Evolutionary conservation across 2,888 invertebrate genomes (phyloP).

Genomic region (Acleris laterana): DNA sequence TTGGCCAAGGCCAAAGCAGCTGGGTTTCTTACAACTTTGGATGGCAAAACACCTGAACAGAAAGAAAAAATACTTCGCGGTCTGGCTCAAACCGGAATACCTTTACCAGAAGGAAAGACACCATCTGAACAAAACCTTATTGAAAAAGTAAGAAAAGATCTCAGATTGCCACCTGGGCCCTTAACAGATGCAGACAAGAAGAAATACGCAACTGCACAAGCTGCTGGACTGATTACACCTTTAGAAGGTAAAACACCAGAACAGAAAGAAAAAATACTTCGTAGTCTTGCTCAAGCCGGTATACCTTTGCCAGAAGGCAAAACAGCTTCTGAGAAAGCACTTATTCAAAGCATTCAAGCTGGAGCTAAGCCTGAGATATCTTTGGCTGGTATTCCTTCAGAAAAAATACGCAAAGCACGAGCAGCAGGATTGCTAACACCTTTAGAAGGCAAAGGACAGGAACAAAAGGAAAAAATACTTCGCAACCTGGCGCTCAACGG

Average conservation of each 20-base stretch:
- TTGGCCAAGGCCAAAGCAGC: neutral
- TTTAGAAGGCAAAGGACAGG: neutral
- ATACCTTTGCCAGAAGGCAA: neutral
- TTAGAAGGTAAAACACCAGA: neutral
- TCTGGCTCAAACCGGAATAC: neutral
- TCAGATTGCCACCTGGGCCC: too few relatives aligned
- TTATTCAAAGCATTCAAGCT: neutral
- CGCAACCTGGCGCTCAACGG: neutral
- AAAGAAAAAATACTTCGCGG: neutral
- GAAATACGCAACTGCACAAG: neutral
- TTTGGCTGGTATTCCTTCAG: neutral
- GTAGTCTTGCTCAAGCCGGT: neutral
- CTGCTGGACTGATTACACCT: neutral
- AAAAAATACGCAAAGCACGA: neutral
- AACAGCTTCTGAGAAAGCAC: neutral
- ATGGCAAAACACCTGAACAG: neutral
- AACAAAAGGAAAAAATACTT: constrained; percentile 1
- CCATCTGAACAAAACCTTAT: neutral
- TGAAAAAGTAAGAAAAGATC: neutral
- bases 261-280: neutral
- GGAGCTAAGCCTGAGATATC: constrained; percentile 8
- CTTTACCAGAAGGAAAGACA: neutral
- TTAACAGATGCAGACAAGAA: too few relatives aligned
- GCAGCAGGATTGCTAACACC: neutral
- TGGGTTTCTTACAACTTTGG: neutral